A percentile compares a stretch with the other conserved stretches of the same genome.
phyloP scores from a whole-genome alignment of 2,113 vertebrate genomes.

The Hucho hucho region DNA sequence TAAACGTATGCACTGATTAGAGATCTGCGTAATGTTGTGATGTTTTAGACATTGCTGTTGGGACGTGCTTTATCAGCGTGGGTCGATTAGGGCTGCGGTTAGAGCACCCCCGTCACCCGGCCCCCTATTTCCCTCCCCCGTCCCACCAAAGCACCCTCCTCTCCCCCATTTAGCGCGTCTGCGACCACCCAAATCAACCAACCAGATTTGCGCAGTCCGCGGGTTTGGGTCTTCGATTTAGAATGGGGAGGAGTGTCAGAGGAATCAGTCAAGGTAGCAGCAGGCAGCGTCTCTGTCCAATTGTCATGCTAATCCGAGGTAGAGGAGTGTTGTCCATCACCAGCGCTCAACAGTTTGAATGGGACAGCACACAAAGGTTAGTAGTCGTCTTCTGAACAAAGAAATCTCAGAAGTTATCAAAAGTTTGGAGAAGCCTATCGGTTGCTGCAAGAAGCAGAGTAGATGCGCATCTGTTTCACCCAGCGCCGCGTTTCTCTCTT shows the following conservation, averaged over 20 bases:
- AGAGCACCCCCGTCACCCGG: not conserved
- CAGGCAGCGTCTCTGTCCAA: slow-evolving; percentile 57
- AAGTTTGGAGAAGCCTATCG: not conserved
- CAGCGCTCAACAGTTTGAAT: slow-evolving; percentile 40
- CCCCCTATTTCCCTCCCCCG: not conserved
- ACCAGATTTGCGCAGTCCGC: not conserved
- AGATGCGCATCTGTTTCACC: too few species aligned
- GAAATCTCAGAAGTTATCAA: not conserved
- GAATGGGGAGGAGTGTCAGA: slow-evolving; percentile 45
- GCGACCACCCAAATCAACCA: slow-evolving; percentile 7
- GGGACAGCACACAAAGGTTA: slow-evolving; percentile 53
- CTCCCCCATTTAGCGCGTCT: not conserved
- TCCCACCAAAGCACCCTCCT: not conserved
- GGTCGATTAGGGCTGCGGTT: not conserved
- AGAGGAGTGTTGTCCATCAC: slow-evolving; percentile 10
- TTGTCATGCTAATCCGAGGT: slow-evolving; percentile 63
- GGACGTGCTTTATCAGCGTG: not conserved
- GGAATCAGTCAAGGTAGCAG: slow-evolving; percentile 44
- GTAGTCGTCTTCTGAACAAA: slow-evolving; percentile 7
- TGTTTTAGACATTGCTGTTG: not conserved
- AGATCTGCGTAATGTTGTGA: too few species aligned
- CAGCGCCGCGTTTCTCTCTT: not conserved
- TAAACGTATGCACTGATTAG: not conserved
- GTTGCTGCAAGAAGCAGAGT: not conserved
- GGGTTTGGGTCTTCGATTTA: not conserved